A percentile compares a stretch with the other conserved stretches of the same genome.
Conservation (phyloP, 37 sponge, comb jelly and placozoan species). For the Crambe crambe region DNA sequence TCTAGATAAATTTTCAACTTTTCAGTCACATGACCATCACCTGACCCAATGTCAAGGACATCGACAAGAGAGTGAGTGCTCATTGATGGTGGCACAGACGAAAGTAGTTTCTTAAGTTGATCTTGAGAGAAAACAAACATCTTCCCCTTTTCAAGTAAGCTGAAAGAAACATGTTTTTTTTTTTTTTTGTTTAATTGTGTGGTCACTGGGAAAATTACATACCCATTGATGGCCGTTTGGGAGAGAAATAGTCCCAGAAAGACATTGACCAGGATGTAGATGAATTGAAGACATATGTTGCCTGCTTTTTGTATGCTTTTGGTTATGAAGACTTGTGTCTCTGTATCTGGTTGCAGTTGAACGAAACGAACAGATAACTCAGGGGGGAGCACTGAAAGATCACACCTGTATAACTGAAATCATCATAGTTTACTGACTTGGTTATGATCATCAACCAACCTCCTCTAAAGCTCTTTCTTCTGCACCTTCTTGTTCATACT, state of each 20-base stretch:
- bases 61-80: background rate
- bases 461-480: background rate
- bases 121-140: conserved; percentile 61
- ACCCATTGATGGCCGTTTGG: conserved; percentile 70
- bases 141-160: conserved; percentile 59
- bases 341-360: conserved; percentile 39
- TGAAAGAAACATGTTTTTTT: conserved; percentile 6
- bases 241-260: conserved; percentile 56
- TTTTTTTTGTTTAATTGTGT: no score
- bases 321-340: conserved; percentile 40
- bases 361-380: conserved; percentile 36
- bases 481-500: background rate
- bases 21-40: conserved; percentile 73
- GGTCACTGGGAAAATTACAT: no score
- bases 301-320: conserved; percentile 20
- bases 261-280: conserved; percentile 31
- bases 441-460: background rate
- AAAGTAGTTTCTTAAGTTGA: conserved; percentile 35
- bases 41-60: conserved; percentile 76
- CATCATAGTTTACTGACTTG: background rate
- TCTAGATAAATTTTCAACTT: conserved; percentile 9
- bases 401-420: conserved; percentile 40
- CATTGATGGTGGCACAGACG: background rate
- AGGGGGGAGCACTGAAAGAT: conserved; percentile 25
- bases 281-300: conserved; percentile 52